These are phyloP conservation scores for Brachionus koreanus DNA, from an alignment of 1,140 invertebrate species.

Conservation along the genomic window DNA sequence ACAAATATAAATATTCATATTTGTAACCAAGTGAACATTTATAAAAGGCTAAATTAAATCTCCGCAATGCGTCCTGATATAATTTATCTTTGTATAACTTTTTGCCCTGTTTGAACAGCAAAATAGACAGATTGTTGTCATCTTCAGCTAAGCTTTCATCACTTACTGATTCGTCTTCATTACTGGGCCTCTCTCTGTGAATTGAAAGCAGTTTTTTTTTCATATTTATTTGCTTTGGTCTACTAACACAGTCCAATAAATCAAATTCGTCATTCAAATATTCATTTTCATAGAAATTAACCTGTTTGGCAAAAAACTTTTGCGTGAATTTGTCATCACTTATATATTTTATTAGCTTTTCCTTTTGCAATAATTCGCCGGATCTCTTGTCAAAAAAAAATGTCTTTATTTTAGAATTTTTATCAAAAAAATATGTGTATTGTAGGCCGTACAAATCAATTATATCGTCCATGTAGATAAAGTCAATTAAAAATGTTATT, in stretches of 20 bases:
- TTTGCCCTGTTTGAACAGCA: neutral
- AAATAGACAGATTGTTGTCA: neutral
- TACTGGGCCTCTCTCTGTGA: neutral
- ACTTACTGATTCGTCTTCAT: neutral
- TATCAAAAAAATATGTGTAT: neutral
- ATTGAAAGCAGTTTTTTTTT: neutral
- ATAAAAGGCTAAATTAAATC: slow-evolving; percentile 27
- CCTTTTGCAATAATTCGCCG: neutral
- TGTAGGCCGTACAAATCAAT: neutral
- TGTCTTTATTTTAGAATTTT: neutral
- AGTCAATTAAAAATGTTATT: neutral
- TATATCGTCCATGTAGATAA: neutral
- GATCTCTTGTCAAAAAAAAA: neutral
- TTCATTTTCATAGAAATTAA: slow-evolving; percentile 1
- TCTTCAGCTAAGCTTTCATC: neutral
- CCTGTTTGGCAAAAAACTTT: neutral
- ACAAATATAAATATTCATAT: slow-evolving; percentile 19
- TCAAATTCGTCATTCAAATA: neutral
- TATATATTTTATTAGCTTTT: neutral
- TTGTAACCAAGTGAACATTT: neutral
- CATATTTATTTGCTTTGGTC: neutral
- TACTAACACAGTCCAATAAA: neutral
- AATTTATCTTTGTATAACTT: neutral
- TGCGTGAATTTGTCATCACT: neutral
- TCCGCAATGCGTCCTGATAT: neutral